Base-by-base conservation (phyloP, 2,888 invertebrate species). In the Lypha dubia region DNA sequence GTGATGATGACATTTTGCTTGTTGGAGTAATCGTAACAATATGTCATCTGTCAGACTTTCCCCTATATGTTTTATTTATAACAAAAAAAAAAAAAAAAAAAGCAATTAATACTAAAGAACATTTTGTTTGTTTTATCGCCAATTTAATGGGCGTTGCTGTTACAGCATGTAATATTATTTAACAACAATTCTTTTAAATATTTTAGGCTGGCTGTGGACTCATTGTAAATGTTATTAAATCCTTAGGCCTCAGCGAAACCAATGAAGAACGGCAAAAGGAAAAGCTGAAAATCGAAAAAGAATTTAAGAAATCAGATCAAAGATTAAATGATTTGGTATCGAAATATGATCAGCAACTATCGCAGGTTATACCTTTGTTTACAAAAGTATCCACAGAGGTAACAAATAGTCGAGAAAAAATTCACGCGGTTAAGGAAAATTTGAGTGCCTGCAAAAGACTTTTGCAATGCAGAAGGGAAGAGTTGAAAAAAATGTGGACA, bases 151-250 rank as follows among this genome's bases (percentile, higher is more conserved):
- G 84, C 84, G 84, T 84, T 81, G 79, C 60, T 70, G 44, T 58
- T 13, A 13, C 13, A 28, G n/a, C 38, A 3, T 24, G 24, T 8
- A 8, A 13, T 22, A 35, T 5, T 71, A 46, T 60, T 41, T 5
- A 51, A 11, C 24, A 62, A 1, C 4, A 38, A 32, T 20, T 22
- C 20, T 15, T 35, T 17, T 28, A 1, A 2, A 15, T 41, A 51
- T 77, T 73, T 24, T 92, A 97, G 97, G 96, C 96, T 91, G 96
- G 92, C 38, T 92, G 92, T 84, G 92, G 97, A 77, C 93, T 97
- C 79, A 93, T 99, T 87, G 98, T 99, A 95, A 97, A 98, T 79
- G 98, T 99, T 62, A 98, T 99, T 87, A 95, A 98, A 87, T 98
- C 98, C 0, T 93, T 99, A 81, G 98, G 98, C 32, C 96, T 98